A percentile compares a stretch with the other conserved stretches of the same genome.
Conservation (phyloP, 2,113 vertebrate species). For the Empidonax traillii region DNA sequence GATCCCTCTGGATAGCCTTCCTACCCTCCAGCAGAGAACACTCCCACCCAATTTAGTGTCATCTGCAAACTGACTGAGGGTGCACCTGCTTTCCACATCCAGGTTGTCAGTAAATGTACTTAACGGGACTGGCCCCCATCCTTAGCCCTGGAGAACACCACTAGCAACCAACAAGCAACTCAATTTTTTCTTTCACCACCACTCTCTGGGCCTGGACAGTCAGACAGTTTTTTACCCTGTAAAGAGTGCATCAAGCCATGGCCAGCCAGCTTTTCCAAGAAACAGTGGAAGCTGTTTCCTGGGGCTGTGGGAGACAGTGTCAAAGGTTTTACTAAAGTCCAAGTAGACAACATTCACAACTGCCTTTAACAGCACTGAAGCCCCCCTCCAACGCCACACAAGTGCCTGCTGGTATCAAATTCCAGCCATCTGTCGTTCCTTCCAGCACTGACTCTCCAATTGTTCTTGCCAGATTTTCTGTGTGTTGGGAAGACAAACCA, state of each 20-base stretch:
- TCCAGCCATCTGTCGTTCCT: neutral
- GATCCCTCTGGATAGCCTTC: neutral
- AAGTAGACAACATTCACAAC: neutral
- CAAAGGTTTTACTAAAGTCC: neutral
- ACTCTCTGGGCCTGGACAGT: neutral
- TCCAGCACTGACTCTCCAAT: no score
- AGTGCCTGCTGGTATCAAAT: neutral
- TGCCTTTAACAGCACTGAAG: neutral
- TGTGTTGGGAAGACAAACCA: neutral
- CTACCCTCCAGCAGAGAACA: neutral
- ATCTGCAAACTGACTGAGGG: neutral
- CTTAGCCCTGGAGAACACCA: neutral
- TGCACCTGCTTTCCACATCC: neutral
- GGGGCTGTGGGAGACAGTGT: rapidly evolving
- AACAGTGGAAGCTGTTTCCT: neutral
- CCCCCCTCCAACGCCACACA: no score
- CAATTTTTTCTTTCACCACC: neutral
- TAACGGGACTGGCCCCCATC: neutral
- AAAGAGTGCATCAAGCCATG: neutral
- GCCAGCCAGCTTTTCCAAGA: neutral
- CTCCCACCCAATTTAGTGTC: neutral
- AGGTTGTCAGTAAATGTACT: neutral
- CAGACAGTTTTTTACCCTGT: neutral
- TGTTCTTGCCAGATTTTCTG: neutral
- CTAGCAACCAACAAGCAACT: neutral